Evolutionary conservation across 2,113 vertebrate genomes (phyloP).

Genomic region (Toxotes jaculatrix): DNA sequence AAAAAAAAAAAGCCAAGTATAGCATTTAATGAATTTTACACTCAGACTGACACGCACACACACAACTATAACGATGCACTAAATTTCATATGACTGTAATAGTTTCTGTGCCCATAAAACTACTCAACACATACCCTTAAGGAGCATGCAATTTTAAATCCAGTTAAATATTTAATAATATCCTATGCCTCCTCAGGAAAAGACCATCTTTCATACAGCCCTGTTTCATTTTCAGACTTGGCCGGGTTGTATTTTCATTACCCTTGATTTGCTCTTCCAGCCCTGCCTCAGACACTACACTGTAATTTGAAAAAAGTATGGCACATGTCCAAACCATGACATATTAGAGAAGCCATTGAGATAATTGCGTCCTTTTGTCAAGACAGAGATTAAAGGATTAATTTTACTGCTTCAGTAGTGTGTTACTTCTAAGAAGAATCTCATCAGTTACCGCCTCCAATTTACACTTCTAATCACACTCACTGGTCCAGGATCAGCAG

Average conservation of each 20-base stretch:
- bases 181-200: constrained; percentile 30
- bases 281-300: constrained; percentile 28
- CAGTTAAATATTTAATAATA: constrained; percentile 64
- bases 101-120: constrained; percentile 8
- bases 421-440: not conserved
- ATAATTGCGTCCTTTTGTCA: constrained; percentile 33
- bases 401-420: constrained; percentile 13
- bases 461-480: constrained; percentile 35
- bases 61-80: constrained; percentile 8
- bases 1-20: not conserved
- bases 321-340: constrained; percentile 51
- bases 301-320: constrained; percentile 46
- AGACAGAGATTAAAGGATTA: not conserved
- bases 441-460: not conserved
- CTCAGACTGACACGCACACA: not conserved
- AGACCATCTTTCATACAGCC: constrained; percentile 36
- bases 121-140: constrained; percentile 32
- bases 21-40: not conserved
- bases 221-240: constrained; percentile 51
- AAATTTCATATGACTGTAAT: constrained; percentile 19
- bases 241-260: constrained; percentile 50
- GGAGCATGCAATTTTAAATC: constrained; percentile 59
- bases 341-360: constrained; percentile 20
- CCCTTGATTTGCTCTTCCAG: constrained; percentile 63
- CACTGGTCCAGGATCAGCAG: constrained; percentile 42